Conservation (phyloP, 2,888 invertebrate genomes). For the Cheiracanthium punctorium region DNA sequence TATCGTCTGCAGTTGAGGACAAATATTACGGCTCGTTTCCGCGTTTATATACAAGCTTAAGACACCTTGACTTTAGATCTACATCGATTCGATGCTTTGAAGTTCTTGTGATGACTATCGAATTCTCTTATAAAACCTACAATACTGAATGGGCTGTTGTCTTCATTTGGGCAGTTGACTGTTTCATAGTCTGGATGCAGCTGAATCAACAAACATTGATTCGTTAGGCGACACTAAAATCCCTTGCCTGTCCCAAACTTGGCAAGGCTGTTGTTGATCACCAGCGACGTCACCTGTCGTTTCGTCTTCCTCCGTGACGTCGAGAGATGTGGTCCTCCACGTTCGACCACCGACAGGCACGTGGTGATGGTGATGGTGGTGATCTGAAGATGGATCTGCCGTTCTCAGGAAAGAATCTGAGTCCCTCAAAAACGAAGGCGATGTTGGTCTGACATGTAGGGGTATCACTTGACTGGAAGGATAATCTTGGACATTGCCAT, state of each 20-base stretch:
- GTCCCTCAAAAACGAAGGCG: constrained; percentile 51
- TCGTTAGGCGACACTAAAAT: constrained; percentile 50
- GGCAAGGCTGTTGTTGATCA: constrained; percentile 38
- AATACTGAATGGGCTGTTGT: not conserved
- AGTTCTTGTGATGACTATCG: not conserved
- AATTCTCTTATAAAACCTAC: not conserved
- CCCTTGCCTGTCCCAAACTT: constrained; percentile 43
- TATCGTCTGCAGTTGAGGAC: not conserved
- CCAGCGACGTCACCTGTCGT: constrained; percentile 27
- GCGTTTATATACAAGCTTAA: not conserved
- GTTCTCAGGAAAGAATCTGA: constrained; percentile 37
- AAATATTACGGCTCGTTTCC: not conserved
- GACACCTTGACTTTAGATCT: not conserved
- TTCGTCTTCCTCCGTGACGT: not conserved
- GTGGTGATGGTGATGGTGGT: constrained; percentile 37
- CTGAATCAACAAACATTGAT: constrained; percentile 55
- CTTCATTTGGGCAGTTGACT: not conserved
- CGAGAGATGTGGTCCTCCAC: constrained; percentile 38
- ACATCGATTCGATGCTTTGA: not conserved
- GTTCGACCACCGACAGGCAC: constrained; percentile 12
- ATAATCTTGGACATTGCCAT: constrained; percentile 27
- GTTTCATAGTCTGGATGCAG: constrained; percentile 49
- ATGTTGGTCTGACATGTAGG: constrained; percentile 54
- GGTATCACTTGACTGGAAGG: constrained; percentile 59
- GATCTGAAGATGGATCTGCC: constrained; percentile 11